Conservation (phyloP, 2,888 invertebrate genomes). For the Pantelozetes paolii region DNA sequence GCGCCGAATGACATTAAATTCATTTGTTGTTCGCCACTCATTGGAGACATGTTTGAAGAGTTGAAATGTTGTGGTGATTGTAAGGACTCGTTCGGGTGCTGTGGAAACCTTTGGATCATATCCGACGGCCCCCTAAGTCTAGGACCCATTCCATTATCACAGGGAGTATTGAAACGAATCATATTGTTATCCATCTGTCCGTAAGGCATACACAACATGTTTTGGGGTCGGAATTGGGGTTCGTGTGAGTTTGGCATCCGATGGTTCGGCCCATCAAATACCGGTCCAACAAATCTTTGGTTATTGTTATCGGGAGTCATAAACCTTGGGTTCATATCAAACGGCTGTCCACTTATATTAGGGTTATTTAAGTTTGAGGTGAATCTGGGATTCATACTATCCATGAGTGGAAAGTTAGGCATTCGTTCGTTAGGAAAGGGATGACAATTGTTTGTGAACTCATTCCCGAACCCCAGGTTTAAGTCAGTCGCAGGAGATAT, state of each 20-base stretch:
- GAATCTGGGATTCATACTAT: slow-evolving; percentile 44
- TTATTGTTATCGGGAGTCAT: slow-evolving; percentile 7
- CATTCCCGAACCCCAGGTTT: slow-evolving; percentile 34
- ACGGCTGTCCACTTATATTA: slow-evolving; percentile 33
- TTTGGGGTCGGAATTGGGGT: slow-evolving; percentile 18
- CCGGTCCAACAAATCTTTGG: slow-evolving; percentile 33
- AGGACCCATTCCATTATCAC: slow-evolving; percentile 19
- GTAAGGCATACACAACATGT: slow-evolving; percentile 32
- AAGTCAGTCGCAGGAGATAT: slow-evolving; percentile 17
- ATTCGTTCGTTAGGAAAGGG: slow-evolving; percentile 15
- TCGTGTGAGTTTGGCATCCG: slow-evolving; percentile 32
- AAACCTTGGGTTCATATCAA: slow-evolving; percentile 35
- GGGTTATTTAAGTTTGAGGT: slow-evolving; percentile 48
- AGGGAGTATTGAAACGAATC: slow-evolving; percentile 19
- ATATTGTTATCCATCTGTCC: slow-evolving; percentile 32
- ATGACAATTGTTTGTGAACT: slow-evolving; percentile 31
- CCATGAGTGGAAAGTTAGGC: not conserved
- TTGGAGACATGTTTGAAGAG: slow-evolving; percentile 6
- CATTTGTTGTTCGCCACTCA: slow-evolving; percentile 32
- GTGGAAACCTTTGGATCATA: not conserved
- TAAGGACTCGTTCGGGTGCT: not conserved
- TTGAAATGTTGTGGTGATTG: slow-evolving; percentile 2
- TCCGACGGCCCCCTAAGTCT: not conserved
- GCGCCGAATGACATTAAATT: slow-evolving; percentile 14
- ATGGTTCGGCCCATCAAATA: slow-evolving; percentile 25